Evolutionary conservation across 2,113 vertebrate genomes (phyloP).

Genomic region (Melanerpes aurifrons): DNA sequence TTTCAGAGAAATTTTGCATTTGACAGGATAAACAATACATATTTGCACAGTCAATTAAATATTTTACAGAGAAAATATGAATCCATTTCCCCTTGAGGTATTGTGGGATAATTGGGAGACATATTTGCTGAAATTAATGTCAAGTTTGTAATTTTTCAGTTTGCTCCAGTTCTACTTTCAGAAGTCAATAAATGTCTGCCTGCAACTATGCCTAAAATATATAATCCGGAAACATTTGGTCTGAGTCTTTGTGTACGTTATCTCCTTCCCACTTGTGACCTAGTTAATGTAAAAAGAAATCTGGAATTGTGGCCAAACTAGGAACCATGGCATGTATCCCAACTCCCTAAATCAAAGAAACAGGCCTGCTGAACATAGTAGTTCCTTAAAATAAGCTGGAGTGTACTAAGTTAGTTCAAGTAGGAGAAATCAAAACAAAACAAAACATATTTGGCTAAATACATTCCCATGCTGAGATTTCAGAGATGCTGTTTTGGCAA

Average conservation of each 20-base stretch:
- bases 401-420: background rate
- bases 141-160: background rate
- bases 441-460: background rate
- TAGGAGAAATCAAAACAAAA: background rate
- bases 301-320: background rate
- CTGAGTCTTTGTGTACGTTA: background rate
- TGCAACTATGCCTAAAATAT: background rate
- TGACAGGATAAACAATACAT: background rate
- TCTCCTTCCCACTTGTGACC: background rate
- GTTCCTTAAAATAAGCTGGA: background rate
- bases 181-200: background rate
- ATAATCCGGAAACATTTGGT: background rate
- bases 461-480: background rate
- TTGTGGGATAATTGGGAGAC: background rate
- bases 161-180: background rate
- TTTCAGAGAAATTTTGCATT: background rate
- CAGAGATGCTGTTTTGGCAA: background rate
- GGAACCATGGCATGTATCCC: background rate
- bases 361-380: background rate
- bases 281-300: background rate
- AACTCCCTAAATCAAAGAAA: background rate
- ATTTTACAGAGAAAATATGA: background rate
- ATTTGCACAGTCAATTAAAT: background rate
- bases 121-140: background rate
- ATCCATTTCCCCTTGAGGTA: background rate